A percentile compares a stretch with the other conserved stretches of the same genome.
Conservation (phyloP, 1,140 invertebrate genomes). For the Pinna nobilis region DNA sequence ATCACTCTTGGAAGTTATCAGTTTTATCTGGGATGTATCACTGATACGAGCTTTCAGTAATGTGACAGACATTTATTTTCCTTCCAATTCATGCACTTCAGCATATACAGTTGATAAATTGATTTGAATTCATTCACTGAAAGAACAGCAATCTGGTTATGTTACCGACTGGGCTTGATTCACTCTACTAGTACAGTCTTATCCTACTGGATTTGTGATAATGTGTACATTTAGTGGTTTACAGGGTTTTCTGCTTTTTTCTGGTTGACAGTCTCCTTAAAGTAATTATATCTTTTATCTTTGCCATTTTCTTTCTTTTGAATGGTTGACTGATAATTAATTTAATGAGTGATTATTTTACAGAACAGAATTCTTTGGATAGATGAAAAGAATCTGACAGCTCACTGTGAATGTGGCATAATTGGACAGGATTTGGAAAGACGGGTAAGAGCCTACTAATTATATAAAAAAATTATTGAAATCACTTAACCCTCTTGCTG, state of each 20-base stretch:
- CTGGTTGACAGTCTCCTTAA: neutral
- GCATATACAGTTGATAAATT: no score
- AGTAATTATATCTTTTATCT: neutral
- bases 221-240: neutral
- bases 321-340: neutral
- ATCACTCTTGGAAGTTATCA: no score
- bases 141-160: no score
- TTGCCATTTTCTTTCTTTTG: neutral
- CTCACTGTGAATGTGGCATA: constrained; percentile 90
- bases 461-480: neutral
- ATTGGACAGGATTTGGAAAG: constrained; percentile 89
- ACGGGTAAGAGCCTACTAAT: constrained; percentile 51
- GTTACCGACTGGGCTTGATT: no score
- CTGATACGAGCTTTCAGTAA: no score
- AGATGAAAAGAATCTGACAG: constrained; percentile 90
- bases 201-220: no score
- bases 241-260: neutral
- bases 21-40: no score
- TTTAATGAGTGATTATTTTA: constrained; percentile 28
- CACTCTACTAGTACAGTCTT: no score
- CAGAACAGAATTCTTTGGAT: constrained; percentile 90
- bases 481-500: no score
- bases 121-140: no score
- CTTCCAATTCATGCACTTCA: no score
- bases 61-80: no score